Evolutionary conservation across 2,888 invertebrate genomes (phyloP), one percentile per base, ranked within the genome.

Genomic region (Autographa gamma): DNA sequence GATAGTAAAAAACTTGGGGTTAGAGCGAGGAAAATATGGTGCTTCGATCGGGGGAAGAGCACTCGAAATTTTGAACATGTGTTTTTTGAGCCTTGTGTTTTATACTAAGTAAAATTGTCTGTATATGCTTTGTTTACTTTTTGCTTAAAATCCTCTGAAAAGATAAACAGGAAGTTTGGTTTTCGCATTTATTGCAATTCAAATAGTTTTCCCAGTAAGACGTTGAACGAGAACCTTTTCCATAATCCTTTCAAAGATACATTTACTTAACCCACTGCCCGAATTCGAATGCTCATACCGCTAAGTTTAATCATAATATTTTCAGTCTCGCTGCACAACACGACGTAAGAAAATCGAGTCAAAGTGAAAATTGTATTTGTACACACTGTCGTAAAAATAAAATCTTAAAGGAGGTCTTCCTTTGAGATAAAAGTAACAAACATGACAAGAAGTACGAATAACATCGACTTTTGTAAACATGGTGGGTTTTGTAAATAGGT

Each of bases 291-390:
- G 59, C 58, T 58, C 63, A 19, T 63, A 65, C 63, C n/a, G 38
- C 65, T 63, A 65, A 66, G 66, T 80, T 77, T 75, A 73, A 80
- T 77, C 81, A 75, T 71, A 77, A 77, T 69, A 82, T 81, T 77
- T 76, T 76, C 65, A 77, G 77, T 69, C 75, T 66, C 62, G 34
- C 61, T 71, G 66, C 66, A 71, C 74, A 72, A 69, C 63, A 56
- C 67, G 52, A 73, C 41, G 63, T 31, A 64, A 68, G 79, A 79
- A 85, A 85, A 85, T 84, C 76, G 76, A 77, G 76, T 85, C 83
- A 87, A 85, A 86, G 83, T 66, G 76, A 70, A 81, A 66, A 80
- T 81, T 85, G 81, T 87, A 86, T 85, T 86, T 84, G 80, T 83
- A 74, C 75, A 83, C 76, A 76, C 76, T 32, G 65, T 74, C 77